Evolutionary conservation across 2,797 vertebrate genomes (phyloP).

Genomic region (Chelonia mydas): DNA sequence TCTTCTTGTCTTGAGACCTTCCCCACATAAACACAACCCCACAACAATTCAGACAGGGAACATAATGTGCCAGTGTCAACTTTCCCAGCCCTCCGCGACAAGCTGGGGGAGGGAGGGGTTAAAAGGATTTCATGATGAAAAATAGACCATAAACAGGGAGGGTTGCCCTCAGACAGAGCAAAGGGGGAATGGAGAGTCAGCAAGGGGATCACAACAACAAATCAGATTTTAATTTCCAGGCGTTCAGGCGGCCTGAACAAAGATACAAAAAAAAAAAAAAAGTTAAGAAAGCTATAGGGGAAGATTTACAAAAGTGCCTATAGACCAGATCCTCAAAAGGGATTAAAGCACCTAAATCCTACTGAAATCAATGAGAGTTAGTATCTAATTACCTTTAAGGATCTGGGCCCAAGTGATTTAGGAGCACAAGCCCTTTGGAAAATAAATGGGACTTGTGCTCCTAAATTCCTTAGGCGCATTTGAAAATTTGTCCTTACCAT

Average conservation of each 20-base stretch:
- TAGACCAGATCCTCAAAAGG: background rate
- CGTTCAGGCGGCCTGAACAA: background rate
- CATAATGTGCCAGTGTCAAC: background rate
- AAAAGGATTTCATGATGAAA: constrained; percentile 37
- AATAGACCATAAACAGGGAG: background rate
- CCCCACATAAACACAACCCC: constrained; percentile 61
- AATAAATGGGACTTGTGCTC: background rate
- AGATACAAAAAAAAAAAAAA: constrained; percentile 50
- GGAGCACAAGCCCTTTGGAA: background rate
- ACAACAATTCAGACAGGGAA: constrained; percentile 59
- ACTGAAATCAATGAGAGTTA: background rate
- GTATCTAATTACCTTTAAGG: background rate
- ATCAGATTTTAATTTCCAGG: constrained; percentile 2
- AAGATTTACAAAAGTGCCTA: background rate
- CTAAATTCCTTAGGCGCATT: background rate
- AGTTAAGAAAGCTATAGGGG: background rate
- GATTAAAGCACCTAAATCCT: background rate
- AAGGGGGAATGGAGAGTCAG: background rate
- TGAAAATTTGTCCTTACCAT: background rate
- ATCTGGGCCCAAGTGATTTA: background rate
- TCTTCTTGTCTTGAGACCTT: constrained; percentile 74
- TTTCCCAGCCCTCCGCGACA: constrained; percentile 67
- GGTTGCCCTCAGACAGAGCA: no score
- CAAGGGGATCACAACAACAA: constrained; percentile 23
- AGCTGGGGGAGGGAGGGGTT: constrained; percentile 4